These are phyloP conservation scores for Brachionus rotundiformis DNA, from an alignment of 1,140 invertebrate genomes.

Conservation along the genomic window DNA sequence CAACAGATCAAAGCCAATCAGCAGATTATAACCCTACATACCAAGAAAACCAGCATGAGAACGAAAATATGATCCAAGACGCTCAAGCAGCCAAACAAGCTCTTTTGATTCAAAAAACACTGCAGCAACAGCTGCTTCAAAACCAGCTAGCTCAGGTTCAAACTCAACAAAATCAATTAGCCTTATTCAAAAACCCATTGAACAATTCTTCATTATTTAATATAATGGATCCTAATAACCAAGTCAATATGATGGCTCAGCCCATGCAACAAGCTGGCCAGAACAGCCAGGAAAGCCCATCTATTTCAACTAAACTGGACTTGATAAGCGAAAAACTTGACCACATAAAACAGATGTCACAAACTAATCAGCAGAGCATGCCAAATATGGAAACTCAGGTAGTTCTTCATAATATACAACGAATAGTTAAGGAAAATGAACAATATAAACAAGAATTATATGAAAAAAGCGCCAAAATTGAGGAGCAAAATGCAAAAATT, in stretches of 20 bases:
- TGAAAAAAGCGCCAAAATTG: slow-evolving; percentile 63
- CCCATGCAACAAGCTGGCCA: background rate
- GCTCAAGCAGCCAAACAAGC: slow-evolving; percentile 28
- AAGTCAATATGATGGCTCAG: background rate
- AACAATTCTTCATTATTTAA: slow-evolving; percentile 15
- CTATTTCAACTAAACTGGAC: slow-evolving; percentile 8
- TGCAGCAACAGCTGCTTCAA: slow-evolving; percentile 12
- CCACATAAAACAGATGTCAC: slow-evolving; percentile 10
- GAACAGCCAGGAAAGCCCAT: background rate
- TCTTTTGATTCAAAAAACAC: background rate
- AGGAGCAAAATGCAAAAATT: slow-evolving; percentile 64
- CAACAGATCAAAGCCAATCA: background rate
- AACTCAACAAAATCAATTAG: slow-evolving; percentile 32
- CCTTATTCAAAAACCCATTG: slow-evolving; percentile 18
- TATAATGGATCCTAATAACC: background rate
- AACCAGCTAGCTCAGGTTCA: slow-evolving; percentile 27
- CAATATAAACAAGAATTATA: slow-evolving; percentile 63
- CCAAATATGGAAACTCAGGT: slow-evolving; percentile 62
- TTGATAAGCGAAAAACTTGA: slow-evolving; percentile 45
- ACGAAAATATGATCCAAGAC: slow-evolving; percentile 5
- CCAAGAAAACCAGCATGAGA: background rate
- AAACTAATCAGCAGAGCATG: slow-evolving; percentile 51
- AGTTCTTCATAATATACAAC: slow-evolving; percentile 61
- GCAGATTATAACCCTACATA: background rate
- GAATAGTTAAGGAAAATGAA: slow-evolving; percentile 64